Conservation (phyloP, 1,140 invertebrate species). For the Batillaria attramentaria region DNA sequence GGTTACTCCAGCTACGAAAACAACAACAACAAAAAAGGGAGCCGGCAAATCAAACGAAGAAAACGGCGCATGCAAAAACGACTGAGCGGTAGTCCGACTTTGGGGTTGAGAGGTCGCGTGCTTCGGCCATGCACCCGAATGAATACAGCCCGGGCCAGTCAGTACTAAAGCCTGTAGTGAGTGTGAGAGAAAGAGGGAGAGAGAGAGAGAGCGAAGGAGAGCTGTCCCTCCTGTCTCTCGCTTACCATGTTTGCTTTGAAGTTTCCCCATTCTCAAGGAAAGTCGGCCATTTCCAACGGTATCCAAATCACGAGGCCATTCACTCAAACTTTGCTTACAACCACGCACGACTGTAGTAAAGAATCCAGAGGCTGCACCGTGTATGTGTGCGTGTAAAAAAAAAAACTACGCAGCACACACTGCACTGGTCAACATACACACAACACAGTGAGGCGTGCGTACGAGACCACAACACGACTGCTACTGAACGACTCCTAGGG, state of each 20-base stretch:
- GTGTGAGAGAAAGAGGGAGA: background rate
- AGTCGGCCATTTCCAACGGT: conserved; percentile 19
- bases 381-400: no score
- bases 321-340: background rate
- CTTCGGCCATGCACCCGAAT: background rate
- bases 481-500: conserved; percentile 13
- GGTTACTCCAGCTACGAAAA: conserved; percentile 5
- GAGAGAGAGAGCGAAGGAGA: conserved; percentile 16
- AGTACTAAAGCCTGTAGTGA: background rate
- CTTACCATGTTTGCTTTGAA: conserved; percentile 42
- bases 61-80: conserved; percentile 10
- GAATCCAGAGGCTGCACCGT: no score
- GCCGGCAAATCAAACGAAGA: conserved; percentile 8
- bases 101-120: background rate
- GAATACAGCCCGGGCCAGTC: background rate
- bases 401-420: background rate
- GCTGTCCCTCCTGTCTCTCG: no score
- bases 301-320: conserved; percentile 15
- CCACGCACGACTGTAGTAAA: background rate
- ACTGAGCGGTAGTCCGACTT: background rate
- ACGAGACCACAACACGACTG: conserved; percentile 12
- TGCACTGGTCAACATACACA: conserved; percentile 17
- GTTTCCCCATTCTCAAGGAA: conserved; percentile 36
- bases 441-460: conserved; percentile 8
- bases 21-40: conserved; percentile 5